phyloP scores from a whole-genome alignment of 2,888 invertebrate genomes.

The Cerastis rubricosa region DNA sequence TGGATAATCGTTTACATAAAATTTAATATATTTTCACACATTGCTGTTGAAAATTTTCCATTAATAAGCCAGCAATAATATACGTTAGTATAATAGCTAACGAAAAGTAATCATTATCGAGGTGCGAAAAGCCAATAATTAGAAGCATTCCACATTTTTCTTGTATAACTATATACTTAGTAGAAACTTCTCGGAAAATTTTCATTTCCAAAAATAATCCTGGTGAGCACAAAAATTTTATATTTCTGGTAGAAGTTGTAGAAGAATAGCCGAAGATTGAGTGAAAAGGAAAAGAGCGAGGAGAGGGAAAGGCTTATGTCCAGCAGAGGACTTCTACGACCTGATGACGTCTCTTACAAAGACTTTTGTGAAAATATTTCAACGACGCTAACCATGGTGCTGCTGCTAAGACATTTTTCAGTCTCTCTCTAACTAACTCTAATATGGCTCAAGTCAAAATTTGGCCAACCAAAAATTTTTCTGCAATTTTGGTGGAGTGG shows the following conservation, averaged over 20 bases:
- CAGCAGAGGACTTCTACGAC: background rate
- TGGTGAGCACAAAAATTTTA: background rate
- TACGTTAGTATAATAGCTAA: no score
- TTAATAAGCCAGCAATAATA: background rate
- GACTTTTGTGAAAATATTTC: background rate
- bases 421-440: background rate
- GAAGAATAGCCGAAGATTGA: background rate
- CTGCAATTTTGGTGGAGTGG: no score
- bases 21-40: conserved; percentile 36
- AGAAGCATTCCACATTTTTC: background rate
- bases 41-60: conserved; percentile 41
- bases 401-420: background rate
- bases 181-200: background rate
- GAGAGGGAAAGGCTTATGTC: background rate
- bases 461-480: no score
- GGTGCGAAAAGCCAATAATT: background rate
- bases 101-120: background rate
- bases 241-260: background rate
- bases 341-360: background rate
- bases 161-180: no score
- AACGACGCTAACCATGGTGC: background rate
- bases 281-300: background rate
- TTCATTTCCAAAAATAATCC: background rate
- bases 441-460: no score
- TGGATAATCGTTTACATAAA: conserved; percentile 28